phyloP scores from a whole-genome alignment of 1,140 invertebrate genomes.

The Brachionus koreanus region DNA sequence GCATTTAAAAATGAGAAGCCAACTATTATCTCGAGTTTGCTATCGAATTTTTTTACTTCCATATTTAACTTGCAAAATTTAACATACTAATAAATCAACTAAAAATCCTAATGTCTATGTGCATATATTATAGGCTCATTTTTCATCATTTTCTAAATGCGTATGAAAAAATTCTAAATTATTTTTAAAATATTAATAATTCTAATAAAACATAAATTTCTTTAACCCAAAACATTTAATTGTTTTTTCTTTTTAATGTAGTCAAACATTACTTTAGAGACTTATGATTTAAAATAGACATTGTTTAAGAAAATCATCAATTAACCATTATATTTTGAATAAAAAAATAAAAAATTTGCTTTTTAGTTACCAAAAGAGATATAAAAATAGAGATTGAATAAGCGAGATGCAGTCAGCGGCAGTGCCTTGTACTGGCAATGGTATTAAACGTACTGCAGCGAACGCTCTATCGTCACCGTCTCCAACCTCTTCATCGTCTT shows the following conservation, averaged over 20 bases:
- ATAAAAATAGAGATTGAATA: neutral
- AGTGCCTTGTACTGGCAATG: conserved; percentile 42
- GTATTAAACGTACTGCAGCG: conserved; percentile 41
- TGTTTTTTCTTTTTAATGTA: neutral
- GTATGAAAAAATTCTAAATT: conserved; percentile 18
- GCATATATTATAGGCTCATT: conserved; percentile 26
- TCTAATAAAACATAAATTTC: conserved; percentile 10
- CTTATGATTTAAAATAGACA: neutral
- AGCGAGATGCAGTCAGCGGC: conserved; percentile 28
- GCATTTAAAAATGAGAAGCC: neutral
- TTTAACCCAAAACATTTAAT: neutral
- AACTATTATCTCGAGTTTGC: neutral
- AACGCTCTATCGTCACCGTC: conserved; percentile 26
- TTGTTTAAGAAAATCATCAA: neutral
- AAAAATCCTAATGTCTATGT: conserved; percentile 9
- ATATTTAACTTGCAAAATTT: conserved; percentile 2
- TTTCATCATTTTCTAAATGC: conserved; percentile 13
- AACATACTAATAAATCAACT: neutral
- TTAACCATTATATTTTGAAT: neutral
- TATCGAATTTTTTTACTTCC: neutral
- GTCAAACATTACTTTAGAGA: neutral
- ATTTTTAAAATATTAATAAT: conserved; percentile 20
- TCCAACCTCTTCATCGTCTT: neutral
- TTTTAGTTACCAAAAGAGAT: neutral
- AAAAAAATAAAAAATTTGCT: neutral